Conservation (phyloP, 2,888 invertebrate species). For the Melinaea menophilus region DNA sequence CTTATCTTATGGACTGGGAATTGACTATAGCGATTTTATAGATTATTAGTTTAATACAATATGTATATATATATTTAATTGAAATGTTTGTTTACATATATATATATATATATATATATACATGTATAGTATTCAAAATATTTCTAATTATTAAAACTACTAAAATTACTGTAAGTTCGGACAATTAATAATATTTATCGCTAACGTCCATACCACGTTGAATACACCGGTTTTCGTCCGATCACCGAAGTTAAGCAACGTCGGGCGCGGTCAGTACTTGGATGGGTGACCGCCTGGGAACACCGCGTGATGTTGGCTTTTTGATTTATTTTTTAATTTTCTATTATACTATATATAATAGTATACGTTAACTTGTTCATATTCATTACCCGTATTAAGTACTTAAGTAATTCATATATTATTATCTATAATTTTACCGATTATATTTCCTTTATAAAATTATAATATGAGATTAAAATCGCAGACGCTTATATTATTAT, state of each 20-base stretch:
- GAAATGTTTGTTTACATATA: too few relatives aligned
- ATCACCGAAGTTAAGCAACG: constrained; percentile 73
- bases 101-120: too few relatives aligned
- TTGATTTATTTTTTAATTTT: constrained; percentile 1
- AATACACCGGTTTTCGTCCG: constrained; percentile 72
- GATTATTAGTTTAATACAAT: background rate
- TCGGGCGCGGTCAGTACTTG: constrained; percentile 71
- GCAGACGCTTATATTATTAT: background rate
- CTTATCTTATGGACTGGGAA: constrained; percentile 27
- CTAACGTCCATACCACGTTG: constrained; percentile 66
- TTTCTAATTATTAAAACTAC: too few relatives aligned
- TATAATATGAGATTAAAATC: background rate
- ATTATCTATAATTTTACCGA: too few relatives aligned
- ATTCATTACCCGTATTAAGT: background rate
- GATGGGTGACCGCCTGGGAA: constrained; percentile 61
- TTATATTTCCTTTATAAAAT: background rate
- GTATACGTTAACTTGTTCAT: too few relatives aligned
- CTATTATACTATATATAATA: background rate
- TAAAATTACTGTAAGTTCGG: too few relatives aligned
- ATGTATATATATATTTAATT: background rate
- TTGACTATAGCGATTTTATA: constrained; percentile 9
- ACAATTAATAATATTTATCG: background rate
- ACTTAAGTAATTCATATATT: background rate
- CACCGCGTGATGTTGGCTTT: constrained; percentile 51
- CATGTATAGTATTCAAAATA: too few relatives aligned